These are phyloP conservation scores for Spodoptera litura DNA, from an alignment of 1,140 invertebrate genomes.

Conservation along the genomic window DNA sequence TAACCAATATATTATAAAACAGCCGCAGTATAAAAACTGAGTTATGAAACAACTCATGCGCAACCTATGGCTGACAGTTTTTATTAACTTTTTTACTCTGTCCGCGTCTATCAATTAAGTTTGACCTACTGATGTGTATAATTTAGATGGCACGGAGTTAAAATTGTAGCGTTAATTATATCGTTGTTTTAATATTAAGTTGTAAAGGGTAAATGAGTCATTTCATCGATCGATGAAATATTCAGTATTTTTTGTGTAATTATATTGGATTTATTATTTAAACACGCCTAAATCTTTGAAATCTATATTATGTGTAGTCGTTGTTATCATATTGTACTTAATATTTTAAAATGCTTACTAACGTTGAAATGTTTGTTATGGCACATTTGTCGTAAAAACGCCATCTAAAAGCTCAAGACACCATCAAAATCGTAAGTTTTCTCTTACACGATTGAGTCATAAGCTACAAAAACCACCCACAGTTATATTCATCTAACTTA, in stretches of 20 bases:
- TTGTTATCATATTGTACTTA: background rate
- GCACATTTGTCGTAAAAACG: too few species aligned
- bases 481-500: background rate
- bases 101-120: background rate
- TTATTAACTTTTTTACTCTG: conserved; percentile 14
- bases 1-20: background rate
- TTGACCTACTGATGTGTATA: conserved; percentile 21
- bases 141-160: background rate
- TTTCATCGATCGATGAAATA: too few species aligned
- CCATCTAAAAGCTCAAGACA: background rate
- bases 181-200: background rate
- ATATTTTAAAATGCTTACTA: too few species aligned
- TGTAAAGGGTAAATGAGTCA: background rate
- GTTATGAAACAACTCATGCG: conserved; percentile 23
- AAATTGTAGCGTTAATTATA: background rate
- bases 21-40: conserved; percentile 3
- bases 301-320: too few species aligned
- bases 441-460: conserved; percentile 16
- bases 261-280: too few species aligned
- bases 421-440: background rate
- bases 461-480: background rate
- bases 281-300: too few species aligned
- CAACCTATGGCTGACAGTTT: background rate
- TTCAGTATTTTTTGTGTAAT: background rate
- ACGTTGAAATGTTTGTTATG: too few species aligned